phyloP scores from a whole-genome alignment of 2,888 invertebrate genomes.

The Cremastobaeus sp. region DNA sequence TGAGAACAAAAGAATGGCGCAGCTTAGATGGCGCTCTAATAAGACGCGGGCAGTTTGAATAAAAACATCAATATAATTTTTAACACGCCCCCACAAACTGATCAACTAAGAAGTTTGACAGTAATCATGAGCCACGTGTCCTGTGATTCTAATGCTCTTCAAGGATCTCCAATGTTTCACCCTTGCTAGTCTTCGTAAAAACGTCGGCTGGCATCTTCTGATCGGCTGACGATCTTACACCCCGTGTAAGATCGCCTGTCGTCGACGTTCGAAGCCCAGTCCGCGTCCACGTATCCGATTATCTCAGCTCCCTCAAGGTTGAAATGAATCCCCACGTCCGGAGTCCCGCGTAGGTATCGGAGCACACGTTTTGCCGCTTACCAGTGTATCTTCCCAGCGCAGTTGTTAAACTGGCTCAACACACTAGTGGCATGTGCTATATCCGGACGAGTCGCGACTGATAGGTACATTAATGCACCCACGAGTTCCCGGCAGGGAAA shows the following conservation, averaged over 20 bases:
- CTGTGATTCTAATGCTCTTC: background rate
- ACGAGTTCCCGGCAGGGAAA: background rate
- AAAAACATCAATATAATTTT: background rate
- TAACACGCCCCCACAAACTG: background rate
- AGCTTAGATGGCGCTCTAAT: background rate
- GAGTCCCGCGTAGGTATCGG: background rate
- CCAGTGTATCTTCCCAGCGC: background rate
- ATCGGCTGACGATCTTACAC: background rate
- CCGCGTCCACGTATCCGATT: background rate
- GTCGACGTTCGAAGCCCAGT: background rate
- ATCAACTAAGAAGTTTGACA: background rate
- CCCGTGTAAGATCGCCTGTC: background rate
- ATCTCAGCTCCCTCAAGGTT: background rate
- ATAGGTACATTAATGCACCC: background rate
- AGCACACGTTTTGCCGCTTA: slow-evolving; percentile 3
- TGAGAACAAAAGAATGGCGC: too few species aligned
- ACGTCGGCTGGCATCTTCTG: background rate
- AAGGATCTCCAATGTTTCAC: background rate
- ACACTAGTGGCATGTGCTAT: background rate
- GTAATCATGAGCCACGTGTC: background rate
- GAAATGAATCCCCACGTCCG: background rate
- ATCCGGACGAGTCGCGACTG: background rate
- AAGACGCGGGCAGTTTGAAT: background rate
- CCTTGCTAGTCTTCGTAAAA: background rate
- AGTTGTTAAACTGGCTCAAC: background rate